Evolutionary conservation across 1,140 invertebrate species (phyloP), one percentile per base, ranked within the genome.

Genomic region (Drosophila bocqueti): DNA sequence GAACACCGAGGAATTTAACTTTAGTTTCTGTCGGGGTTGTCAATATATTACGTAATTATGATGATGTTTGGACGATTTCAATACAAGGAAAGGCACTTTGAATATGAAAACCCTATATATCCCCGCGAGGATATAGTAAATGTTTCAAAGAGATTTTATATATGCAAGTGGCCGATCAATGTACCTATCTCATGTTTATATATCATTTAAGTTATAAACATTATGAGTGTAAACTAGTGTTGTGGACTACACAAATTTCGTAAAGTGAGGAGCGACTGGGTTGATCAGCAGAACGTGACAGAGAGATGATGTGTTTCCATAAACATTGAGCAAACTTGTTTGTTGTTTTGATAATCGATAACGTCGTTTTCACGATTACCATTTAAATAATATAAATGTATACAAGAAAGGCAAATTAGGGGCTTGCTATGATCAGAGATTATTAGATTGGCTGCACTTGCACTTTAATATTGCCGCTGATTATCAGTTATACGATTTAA

Each of bases 211-310:
- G 15, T 3, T 31, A 18, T n/a, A 31, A 31, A 18, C 47, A 29
- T n/a, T 29, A 50, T 6, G 3, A 26, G 21, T 3, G 21, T 24
- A 47, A 47, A 16, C 13, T 26, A 47, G 13, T 47, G 5, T 15
- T 24, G 1, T 50, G 29, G 16, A 18, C 13, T 34, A 8, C 10
- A 52, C 11, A 52, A 52, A 52, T 7, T 18, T 1, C n/a, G 16
- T 34, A 13, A 10, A 2, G 16, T 52, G 49, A n/a, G 49, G 16
- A 31, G 29, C 13, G 49, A 31, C 26, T n/a, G 26, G n/a, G 26
- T n/a, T 52, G 49, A 52, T 18, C 26, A 52, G n/a, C 29, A n/a
- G 26, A 52, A 52, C 49, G 26, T 52, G 49, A 31, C 49, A n/a
- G 10, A n/a, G 4, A 29, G 49, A 31, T 50, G 16, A 31, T 50